Evolutionary conservation across 1,140 invertebrate genomes (phyloP).

Genomic region (Drosophila repletoides): DNA sequence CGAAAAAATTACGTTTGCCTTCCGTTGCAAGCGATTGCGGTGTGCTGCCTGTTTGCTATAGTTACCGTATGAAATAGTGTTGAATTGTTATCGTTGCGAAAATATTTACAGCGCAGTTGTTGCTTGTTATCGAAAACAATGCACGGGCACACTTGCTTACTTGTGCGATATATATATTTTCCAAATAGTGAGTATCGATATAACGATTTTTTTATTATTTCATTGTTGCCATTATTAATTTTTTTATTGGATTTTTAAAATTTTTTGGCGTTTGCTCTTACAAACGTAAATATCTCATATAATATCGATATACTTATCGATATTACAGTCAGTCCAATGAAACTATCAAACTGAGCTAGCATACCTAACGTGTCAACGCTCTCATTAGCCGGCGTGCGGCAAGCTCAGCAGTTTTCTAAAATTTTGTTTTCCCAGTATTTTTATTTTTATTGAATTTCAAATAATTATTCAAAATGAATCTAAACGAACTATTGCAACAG

Average conservation of each 20-base stretch:
- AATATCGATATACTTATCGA: too few species aligned
- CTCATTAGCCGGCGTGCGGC: background rate
- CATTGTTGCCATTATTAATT: too few species aligned
- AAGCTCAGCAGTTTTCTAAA: background rate
- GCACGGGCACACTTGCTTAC: background rate
- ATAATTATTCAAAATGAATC: conserved; percentile 85
- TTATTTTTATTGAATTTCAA: background rate
- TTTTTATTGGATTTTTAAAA: too few species aligned
- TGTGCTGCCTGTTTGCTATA: conserved; percentile 33
- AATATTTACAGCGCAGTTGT: too few species aligned
- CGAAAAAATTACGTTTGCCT: conserved; percentile 34
- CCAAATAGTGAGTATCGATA: too few species aligned
- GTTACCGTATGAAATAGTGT: conserved; percentile 27
- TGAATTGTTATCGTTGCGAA: conserved; percentile 6
- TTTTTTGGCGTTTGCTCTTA: too few species aligned
- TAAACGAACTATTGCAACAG: conserved; percentile 93
- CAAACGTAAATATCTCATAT: too few species aligned
- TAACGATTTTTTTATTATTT: too few species aligned
- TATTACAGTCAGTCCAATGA: too few species aligned
- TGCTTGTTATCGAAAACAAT: conserved; percentile 15
- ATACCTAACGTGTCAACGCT: too few species aligned
- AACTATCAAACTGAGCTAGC: too few species aligned
- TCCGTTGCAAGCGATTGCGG: conserved; percentile 34
- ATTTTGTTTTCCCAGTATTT: background rate
- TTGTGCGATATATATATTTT: too few species aligned